A percentile compares a stretch with the other conserved stretches of the same genome.
Evolutionary conservation across 2,888 invertebrate genomes (phyloP).

Genomic region (Aphidius colemani): DNA sequence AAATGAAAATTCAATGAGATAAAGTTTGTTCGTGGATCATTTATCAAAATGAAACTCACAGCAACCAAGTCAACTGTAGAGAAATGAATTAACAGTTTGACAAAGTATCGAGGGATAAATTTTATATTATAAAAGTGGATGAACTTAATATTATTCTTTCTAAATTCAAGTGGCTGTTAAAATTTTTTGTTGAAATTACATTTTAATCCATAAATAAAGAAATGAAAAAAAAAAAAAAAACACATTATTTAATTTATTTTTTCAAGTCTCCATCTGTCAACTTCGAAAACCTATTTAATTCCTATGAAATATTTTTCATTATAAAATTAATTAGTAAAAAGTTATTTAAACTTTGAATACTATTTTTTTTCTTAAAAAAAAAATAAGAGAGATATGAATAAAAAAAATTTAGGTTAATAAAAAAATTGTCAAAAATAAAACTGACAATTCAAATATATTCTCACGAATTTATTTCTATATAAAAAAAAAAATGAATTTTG

Average conservation of each 20-base stretch:
- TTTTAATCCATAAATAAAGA: neutral
- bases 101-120: slow-evolving; percentile 5
- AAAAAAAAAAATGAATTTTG: neutral
- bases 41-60: slow-evolving; percentile 43
- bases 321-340: neutral
- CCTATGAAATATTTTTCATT: neutral
- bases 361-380: neutral
- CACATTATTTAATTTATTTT: neutral
- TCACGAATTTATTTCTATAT: no score
- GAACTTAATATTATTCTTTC: slow-evolving; percentile 26
- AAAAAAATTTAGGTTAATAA: neutral
- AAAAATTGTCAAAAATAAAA: neutral
- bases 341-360: neutral
- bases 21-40: slow-evolving; percentile 43
- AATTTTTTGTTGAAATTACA: neutral
- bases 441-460: neutral
- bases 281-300: neutral
- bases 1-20: slow-evolving; percentile 43
- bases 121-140: slow-evolving; percentile 16
- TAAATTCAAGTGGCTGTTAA: slow-evolving; percentile 33
- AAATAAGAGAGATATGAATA: no score
- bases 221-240: no score
- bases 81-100: slow-evolving; percentile 20
- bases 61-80: slow-evolving; percentile 36
- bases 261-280: neutral